Conservation (phyloP, 2,888 invertebrate genomes). For the Adelognathus sp. region DNA sequence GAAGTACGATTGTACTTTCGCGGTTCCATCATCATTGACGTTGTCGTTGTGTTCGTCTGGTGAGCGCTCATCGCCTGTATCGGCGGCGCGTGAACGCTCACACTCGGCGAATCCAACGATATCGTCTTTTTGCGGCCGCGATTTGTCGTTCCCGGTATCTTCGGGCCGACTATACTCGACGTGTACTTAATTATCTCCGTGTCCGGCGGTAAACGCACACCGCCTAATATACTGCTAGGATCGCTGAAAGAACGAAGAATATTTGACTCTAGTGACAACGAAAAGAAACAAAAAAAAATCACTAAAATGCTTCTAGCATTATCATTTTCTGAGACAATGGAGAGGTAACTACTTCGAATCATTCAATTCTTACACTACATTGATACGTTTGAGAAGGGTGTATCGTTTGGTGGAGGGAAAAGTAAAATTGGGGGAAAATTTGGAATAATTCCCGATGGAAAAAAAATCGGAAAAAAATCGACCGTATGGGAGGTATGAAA, state of each 20-base stretch:
- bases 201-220: conserved; percentile 92
- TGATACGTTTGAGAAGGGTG: too few species aligned
- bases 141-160: conserved; percentile 92
- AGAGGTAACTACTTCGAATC: too few species aligned
- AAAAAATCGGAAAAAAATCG: too few species aligned
- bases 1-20: conserved; percentile 77
- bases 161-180: conserved; percentile 92
- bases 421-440: too few species aligned
- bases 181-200: conserved; percentile 96
- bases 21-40: conserved; percentile 81
- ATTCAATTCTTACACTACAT: too few species aligned
- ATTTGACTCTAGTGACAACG: neutral
- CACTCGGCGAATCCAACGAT: conserved; percentile 89
- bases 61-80: conserved; percentile 75
- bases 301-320: neutral
- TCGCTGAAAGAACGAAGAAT: conserved; percentile 83
- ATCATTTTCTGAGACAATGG: too few species aligned
- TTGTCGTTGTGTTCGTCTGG: conserved; percentile 73
- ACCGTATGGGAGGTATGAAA: too few species aligned
- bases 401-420: too few species aligned
- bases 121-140: conserved; percentile 94
- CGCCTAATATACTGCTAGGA: conserved; percentile 91
- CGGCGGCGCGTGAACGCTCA: conserved; percentile 83
- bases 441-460: too few species aligned
- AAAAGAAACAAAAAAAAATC: conserved; percentile 9